Evolutionary conservation across 1,140 invertebrate species (phyloP).

Genomic region (Bilobella aurantiaca): DNA sequence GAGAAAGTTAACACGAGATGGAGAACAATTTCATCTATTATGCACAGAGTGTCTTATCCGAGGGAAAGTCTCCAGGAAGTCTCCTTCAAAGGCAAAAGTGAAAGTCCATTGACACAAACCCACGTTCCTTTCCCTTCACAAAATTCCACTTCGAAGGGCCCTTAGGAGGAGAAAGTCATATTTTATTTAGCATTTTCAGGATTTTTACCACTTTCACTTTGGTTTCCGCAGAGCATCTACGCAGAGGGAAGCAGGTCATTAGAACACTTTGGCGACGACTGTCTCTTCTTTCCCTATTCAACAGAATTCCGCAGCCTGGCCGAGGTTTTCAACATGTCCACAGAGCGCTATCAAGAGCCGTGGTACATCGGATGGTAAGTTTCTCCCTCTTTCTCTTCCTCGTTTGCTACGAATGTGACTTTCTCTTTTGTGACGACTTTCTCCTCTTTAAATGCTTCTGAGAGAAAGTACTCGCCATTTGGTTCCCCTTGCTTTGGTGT

Average conservation of each 20-base stretch:
- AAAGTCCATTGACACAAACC: neutral
- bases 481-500: too few species aligned
- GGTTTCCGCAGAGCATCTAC: slow-evolving; percentile 36
- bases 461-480: too few species aligned
- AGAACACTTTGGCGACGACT: slow-evolving; percentile 43
- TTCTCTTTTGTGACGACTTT: too few species aligned
- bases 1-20: neutral
- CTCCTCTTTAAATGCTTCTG: too few species aligned
- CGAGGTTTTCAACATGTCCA: slow-evolving; percentile 69
- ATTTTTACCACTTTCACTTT: too few species aligned
- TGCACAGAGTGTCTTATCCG: neutral
- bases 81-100: neutral
- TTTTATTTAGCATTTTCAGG: neutral
- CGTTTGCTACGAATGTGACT: too few species aligned
- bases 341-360: slow-evolving; percentile 53
- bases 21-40: neutral
- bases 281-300: slow-evolving; percentile 86
- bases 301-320: slow-evolving; percentile 64
- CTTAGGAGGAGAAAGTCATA: neutral
- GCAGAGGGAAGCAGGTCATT: slow-evolving; percentile 32
- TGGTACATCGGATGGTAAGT: slow-evolving; percentile 88
- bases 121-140: neutral
- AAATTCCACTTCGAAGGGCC: neutral
- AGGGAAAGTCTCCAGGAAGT: neutral
- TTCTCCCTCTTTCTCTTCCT: too few species aligned